phyloP scores from a whole-genome alignment of 2,113 vertebrate genomes.

The Oenanthe oenanthe region DNA sequence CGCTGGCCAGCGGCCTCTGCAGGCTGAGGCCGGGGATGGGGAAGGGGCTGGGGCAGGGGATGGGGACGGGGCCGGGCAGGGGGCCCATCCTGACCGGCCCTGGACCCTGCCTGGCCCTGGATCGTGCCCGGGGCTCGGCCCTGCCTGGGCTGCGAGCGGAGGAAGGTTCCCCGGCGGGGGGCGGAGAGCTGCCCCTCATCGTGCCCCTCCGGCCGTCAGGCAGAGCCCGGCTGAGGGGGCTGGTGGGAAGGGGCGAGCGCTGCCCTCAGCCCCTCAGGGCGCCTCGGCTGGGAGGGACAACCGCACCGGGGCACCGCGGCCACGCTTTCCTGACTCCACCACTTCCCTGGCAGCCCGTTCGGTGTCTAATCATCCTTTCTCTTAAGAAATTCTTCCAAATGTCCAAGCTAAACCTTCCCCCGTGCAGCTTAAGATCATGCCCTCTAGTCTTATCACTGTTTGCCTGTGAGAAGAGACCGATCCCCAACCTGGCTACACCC shows the following conservation, averaged over 20 bases:
- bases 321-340: not conserved
- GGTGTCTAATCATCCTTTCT: not conserved
- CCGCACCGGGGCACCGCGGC: not conserved
- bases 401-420: not conserved
- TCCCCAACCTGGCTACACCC: not conserved
- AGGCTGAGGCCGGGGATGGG: not conserved
- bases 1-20: not conserved
- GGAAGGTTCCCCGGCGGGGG: not conserved
- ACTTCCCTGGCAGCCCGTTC: not conserved
- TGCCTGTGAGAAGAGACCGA: not conserved
- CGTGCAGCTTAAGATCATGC: not conserved
- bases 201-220: not conserved
- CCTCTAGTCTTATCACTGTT: not conserved
- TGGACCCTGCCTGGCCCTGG: fast-evolving
- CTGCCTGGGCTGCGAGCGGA: fast-evolving
- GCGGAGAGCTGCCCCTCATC: not conserved
- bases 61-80: not conserved
- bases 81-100: fast-evolving
- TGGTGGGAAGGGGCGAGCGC: not conserved
- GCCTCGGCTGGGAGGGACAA: not conserved
- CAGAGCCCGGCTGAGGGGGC: fast-evolving
- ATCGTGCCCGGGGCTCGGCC: not conserved
- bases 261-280: not conserved
- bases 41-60: too few relatives aligned
- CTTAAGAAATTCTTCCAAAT: not conserved